Evolutionary conservation across 92 coral and sea anemone genomes (phyloP), one percentile per base, ranked within the genome.

Genomic region (Parazoanthus darwini): DNA sequence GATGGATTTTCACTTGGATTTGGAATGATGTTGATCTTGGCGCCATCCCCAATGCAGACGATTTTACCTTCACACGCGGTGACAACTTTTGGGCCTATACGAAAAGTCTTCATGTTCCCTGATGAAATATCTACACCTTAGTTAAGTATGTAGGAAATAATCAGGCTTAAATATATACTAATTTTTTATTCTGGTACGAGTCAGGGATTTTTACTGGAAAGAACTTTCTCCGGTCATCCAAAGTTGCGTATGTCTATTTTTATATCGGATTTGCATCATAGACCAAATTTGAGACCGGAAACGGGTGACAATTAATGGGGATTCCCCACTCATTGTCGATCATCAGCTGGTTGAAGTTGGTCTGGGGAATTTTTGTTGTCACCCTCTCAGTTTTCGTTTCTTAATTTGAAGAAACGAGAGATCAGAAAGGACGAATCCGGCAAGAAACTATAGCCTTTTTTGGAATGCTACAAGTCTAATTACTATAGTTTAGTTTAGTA

Each of bases 31-130:
- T 36, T 44, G 43, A 84, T 84, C 68, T 71, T 84, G 36, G 87
- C 87, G 7, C 87, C 87, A 1, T 84, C 79, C 33, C 87, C 87
- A 29, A 84, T 72, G 63, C 87, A 84, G 26, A 84, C 63, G 0
- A 84, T 5, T 8, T 48, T 84, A 48, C 87, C 87, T 13, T 84
- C 79, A 36, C 50, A 7, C 3, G 87, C 77, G 8, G 87, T 71
- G 0, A 84, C 7, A 44, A 84, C 68, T 0, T 33, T 44, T 13
- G 87, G 68, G 43, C n/a, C 23, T 7, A 29, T 7, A 18, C 22
- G 67, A 46, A 8, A 6, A 72, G 33, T 26, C 46, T 70, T 50
- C 86, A 82, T 82, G 10, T n/a, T 79, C 23, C 70, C 26, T 63
- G 25, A 63, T 14, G 5, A 63, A 63, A 63, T 63, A 5, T 63